Evolutionary conservation across 2,888 invertebrate species (phyloP), one percentile per base, ranked within the genome.

Genomic region (Apotomis betuletana): DNA sequence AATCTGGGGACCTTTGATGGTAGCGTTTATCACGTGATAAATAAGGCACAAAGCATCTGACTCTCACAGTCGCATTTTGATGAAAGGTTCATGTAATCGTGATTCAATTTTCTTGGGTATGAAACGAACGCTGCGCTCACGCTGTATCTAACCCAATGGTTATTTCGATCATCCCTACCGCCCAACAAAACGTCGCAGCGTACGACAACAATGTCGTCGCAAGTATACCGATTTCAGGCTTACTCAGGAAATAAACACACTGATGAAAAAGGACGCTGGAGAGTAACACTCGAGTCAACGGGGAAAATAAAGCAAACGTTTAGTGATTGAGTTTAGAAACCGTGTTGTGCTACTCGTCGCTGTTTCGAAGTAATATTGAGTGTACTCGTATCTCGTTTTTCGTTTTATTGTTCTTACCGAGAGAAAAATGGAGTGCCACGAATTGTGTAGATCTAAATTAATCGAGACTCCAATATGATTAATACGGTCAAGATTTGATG

Each of bases 161-260:
- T 90, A 91, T 91, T 90, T 90, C 86, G 80, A 90, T 89, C 89
- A 82, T 83, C 81, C 77, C 81, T 85, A 81, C 61, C 55, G 61
- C 61, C 81, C 82, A 85, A 86, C 88, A 85, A 86, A 87, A 85
- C 86, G 85, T 85, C 85, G 85, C 83, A 81, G 78, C 81, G 82
- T 84, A 85, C 83, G 81, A 81, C 83, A 85, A 87, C 85, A 85
- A 85, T 87, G 87, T 89, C 82, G 81, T 82, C 72, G 75, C 77
- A 70, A 75, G 71, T 75, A 72, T 62, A 57, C 57, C 38, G 55
- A 62, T 69, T 63, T 51, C 44, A 57, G 62, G 46, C 65, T 65
- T 65, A 57, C 65, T 57, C 57, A 60, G 41, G 65, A 70, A 65
- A 59, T 65, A 62, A 63, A 69, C 62, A 62, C 55, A 55, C 15